Evolutionary conservation across 2,888 invertebrate genomes (phyloP).

Genomic region (Stenchaetothrips biformis): DNA sequence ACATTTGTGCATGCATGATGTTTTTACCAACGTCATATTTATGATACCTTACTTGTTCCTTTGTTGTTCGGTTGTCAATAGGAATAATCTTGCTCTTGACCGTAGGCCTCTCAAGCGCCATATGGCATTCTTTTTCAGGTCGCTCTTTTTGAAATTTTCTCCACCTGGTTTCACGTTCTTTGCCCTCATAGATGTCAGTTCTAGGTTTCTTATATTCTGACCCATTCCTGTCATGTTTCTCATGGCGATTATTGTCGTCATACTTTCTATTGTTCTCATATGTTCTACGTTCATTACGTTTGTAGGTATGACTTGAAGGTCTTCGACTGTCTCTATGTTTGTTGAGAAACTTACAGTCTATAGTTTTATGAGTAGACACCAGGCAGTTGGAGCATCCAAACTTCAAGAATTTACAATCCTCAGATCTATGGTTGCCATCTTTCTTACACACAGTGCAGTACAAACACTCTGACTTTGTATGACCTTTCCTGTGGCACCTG

Average conservation of each 20-base stretch:
- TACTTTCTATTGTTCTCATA: neutral
- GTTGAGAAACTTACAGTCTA: neutral
- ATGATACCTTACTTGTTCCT: no score
- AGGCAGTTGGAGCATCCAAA: neutral
- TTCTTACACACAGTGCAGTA: neutral
- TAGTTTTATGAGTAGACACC: neutral
- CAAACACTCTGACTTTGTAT: neutral
- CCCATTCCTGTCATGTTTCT: neutral
- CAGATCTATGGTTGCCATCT: neutral
- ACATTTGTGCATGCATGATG: neutral
- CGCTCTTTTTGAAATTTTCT: neutral
- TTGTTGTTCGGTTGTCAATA: no score
- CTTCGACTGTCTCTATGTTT: neutral
- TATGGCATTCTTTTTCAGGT: neutral
- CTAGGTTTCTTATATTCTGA: no score
- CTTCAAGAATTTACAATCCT: neutral
- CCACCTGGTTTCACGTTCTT: no score
- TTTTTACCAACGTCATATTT: no score
- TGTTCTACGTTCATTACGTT: neutral
- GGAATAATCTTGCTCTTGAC: no score
- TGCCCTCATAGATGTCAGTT: no score
- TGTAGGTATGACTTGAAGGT: neutral
- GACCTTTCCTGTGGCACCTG: neutral
- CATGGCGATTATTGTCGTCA: neutral
- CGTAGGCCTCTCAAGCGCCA: no score